A percentile compares a stretch with the other conserved stretches of the same genome.
Conservation (phyloP, 2,113 vertebrate genomes). For the Saguinus imperator region DNA sequence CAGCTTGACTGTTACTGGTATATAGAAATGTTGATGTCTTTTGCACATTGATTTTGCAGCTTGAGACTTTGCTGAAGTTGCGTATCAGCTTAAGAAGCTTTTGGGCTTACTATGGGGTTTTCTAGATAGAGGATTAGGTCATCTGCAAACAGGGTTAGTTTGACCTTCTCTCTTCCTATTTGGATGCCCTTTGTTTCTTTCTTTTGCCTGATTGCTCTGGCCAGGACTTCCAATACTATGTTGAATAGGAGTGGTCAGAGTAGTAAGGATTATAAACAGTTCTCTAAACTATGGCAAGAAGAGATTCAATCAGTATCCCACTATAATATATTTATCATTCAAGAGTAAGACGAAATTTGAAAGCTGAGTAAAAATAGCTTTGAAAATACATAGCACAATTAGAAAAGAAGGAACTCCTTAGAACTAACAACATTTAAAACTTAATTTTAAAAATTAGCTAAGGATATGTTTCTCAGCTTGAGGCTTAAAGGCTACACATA, state of each 20-base stretch:
- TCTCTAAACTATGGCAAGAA: neutral
- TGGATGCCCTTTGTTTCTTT: no score
- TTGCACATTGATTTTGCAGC: no score
- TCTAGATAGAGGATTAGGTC: no score
- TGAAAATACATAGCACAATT: neutral
- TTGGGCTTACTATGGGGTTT: no score
- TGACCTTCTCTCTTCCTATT: no score
- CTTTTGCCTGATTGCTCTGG: no score
- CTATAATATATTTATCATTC: neutral
- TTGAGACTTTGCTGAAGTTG: no score
- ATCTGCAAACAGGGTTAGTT: no score
- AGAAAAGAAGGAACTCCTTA: neutral
- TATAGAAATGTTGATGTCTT: no score
- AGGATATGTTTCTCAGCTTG: neutral
- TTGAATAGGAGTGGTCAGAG: neutral
- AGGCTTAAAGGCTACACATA: neutral
- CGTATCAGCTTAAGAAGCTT: no score
- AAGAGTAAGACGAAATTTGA: neutral
- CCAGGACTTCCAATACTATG: no score
- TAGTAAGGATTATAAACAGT: neutral
- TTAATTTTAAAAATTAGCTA: constrained; percentile 11
- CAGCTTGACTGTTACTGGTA: no score
- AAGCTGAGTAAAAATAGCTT: neutral
- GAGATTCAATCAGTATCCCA: neutral
- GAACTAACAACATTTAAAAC: neutral